Evolutionary conservation across 2,888 invertebrate species (phyloP).

Genomic region (Latrodectus elegans): DNA sequence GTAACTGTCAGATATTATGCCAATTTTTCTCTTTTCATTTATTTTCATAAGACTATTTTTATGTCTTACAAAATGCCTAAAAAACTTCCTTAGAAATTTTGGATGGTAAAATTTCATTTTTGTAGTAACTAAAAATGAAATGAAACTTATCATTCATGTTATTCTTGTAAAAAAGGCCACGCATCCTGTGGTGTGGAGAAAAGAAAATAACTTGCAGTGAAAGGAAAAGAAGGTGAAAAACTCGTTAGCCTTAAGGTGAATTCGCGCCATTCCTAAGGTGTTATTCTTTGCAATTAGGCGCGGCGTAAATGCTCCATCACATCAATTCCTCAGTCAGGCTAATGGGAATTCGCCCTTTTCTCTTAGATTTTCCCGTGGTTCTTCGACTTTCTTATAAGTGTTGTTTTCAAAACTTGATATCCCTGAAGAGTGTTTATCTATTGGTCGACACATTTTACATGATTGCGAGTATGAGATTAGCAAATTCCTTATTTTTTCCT

Average conservation of each 20-base stretch:
- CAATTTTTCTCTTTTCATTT: no score
- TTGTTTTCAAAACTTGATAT: constrained; percentile 45
- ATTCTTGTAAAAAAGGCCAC: no score
- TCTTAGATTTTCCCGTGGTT: constrained; percentile 30
- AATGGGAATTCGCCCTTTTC: constrained; percentile 51
- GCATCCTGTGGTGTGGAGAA: no score
- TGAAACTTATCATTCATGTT: no score
- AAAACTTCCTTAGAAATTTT: no score
- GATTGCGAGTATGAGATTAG: not conserved
- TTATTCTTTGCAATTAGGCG: constrained; percentile 63
- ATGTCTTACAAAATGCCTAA: no score
- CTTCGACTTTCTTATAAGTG: constrained; percentile 31
- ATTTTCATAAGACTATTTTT: no score
- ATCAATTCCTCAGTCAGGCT: constrained; percentile 48
- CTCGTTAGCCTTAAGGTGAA: constrained; percentile 50
- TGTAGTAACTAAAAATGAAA: no score
- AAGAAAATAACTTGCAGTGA: constrained; percentile 24
- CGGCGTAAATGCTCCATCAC: constrained; percentile 52
- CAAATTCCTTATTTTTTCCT: no score
- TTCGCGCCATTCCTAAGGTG: constrained; percentile 38
- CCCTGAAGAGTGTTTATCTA: constrained; percentile 10
- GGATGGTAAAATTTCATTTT: no score
- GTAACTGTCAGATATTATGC: no score
- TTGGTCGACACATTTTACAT: not conserved
- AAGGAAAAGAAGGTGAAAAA: constrained; percentile 39